A percentile compares a stretch with the other conserved stretches of the same genome.
Conservation (phyloP, 2,797 vertebrate genomes). For the Rhincodon typus region DNA sequence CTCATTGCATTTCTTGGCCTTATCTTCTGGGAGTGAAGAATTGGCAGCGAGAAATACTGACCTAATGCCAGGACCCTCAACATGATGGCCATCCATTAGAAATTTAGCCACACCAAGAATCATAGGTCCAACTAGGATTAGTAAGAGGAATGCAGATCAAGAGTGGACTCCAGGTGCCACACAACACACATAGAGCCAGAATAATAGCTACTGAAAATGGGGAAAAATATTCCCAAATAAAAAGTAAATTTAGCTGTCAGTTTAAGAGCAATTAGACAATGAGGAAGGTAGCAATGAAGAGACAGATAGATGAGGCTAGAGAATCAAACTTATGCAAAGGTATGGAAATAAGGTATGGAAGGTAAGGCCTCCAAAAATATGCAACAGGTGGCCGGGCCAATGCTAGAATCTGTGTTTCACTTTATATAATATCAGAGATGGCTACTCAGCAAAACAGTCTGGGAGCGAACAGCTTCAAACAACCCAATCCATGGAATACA, state of each 20-base stretch:
- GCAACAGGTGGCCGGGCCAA: not conserved
- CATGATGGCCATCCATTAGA: not conserved
- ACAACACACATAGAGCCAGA: not conserved
- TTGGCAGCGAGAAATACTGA: not conserved
- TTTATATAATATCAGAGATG: not conserved
- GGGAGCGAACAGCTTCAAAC: not conserved
- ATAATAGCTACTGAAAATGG: not conserved
- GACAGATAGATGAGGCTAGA: not conserved
- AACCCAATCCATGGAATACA: not conserved
- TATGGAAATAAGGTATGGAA: not conserved
- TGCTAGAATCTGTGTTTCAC: not conserved
- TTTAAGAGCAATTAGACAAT: not conserved
- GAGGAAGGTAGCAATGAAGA: not conserved
- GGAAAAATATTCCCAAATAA: not conserved
- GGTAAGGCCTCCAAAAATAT: not conserved
- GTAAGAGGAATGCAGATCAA: not conserved
- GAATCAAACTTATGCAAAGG: not conserved
- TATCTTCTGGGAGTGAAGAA: not conserved
- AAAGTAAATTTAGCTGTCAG: not conserved
- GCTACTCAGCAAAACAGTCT: not conserved
- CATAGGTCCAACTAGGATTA: not conserved
- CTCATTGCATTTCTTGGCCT: not conserved
- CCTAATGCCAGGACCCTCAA: too few species aligned
- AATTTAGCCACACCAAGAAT: not conserved
- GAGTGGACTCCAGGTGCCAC: not conserved